phyloP scores from a whole-genome alignment of 2,888 invertebrate species.

The Muschampia plurimacula region DNA sequence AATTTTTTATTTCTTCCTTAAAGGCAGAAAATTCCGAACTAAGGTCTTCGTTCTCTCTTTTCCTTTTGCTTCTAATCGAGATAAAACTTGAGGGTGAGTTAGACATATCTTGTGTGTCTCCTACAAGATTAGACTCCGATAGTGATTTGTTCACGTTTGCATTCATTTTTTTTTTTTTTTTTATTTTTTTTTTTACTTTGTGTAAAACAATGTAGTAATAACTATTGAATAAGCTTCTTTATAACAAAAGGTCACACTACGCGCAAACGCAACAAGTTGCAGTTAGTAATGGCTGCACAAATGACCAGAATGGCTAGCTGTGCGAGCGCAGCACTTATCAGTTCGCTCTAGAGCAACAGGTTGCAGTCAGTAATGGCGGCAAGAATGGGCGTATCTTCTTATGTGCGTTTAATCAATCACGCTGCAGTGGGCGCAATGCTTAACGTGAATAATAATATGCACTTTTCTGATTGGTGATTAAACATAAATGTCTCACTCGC shows the following conservation, averaged over 20 bases:
- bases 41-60: not conserved
- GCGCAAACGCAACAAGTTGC: too few relatives aligned
- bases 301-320: too few relatives aligned
- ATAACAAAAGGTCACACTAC: too few relatives aligned
- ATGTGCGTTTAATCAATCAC: not conserved
- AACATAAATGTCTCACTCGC: conserved; percentile 2
- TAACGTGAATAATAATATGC: not conserved
- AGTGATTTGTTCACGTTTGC: not conserved
- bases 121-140: not conserved
- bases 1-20: not conserved
- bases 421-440: not conserved
- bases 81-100: not conserved
- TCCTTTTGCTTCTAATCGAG: not conserved
- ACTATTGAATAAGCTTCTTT: too few relatives aligned
- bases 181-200: too few relatives aligned
- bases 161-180: not conserved
- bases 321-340: too few relatives aligned
- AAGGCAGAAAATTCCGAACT: not conserved
- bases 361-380: too few relatives aligned
- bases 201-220: too few relatives aligned
- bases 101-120: not conserved
- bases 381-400: not conserved
- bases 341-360: too few relatives aligned
- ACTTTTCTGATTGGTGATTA: not conserved
- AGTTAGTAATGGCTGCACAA: too few relatives aligned